These are phyloP conservation scores for Danio rerio DNA, from an alignment of 2,113 vertebrate species.

Conservation along the genomic window GRCz12tu NC_133194.1:32889001-32889500, in stretches of 20 bases:
- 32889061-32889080: neutral
- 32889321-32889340: conserved; percentile 54
- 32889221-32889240: neutral
- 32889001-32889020: neutral
- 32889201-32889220: neutral
- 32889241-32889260: neutral
- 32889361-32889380: neutral
- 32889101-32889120: neutral
- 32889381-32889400: neutral
- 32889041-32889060: neutral
- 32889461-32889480: neutral
- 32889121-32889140: neutral
- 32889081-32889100: neutral
- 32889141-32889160: neutral
- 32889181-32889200: neutral
- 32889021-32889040: neutral
- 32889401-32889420: neutral
- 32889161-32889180: neutral
- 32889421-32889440: neutral
- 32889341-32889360: neutral
- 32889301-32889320: conserved; percentile 17
- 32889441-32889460: neutral
- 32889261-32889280: neutral
- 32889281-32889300: neutral
- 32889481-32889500: neutral